These are phyloP conservation scores for Oreotrochilus melanogaster DNA, from an alignment of 2,113 vertebrate species.

Conservation along the genomic window DNA sequence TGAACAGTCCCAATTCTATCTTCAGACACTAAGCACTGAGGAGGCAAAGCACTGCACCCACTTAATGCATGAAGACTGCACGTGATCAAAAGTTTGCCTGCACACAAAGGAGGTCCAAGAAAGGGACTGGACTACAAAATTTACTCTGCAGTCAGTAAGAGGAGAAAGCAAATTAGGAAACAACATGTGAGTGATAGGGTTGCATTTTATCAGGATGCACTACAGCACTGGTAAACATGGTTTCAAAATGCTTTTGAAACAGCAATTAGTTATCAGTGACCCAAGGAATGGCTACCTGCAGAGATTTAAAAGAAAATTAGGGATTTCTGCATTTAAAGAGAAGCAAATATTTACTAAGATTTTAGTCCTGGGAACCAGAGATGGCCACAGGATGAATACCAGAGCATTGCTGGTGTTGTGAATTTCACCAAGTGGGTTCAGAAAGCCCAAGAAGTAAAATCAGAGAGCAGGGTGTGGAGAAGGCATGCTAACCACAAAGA, in stretches of 20 bases:
- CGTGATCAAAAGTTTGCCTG: background rate
- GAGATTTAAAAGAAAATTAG: background rate
- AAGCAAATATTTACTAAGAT: background rate
- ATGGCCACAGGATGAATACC: background rate
- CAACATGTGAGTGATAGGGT: background rate
- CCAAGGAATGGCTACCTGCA: background rate
- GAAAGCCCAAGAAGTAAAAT: background rate
- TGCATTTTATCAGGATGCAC: background rate
- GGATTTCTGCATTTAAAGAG: background rate
- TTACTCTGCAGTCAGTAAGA: background rate
- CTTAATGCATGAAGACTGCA: background rate
- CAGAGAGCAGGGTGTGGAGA: background rate
- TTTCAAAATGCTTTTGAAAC: background rate
- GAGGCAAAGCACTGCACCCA: background rate
- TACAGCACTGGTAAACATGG: background rate
- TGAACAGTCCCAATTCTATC: background rate
- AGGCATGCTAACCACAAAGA: background rate
- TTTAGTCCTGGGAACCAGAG: background rate
- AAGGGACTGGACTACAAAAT: background rate
- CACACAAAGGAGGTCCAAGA: background rate
- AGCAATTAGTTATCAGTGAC: background rate
- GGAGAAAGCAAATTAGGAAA: background rate
- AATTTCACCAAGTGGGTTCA: background rate
- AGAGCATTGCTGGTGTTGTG: background rate
- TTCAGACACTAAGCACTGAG: background rate